phyloP scores from a whole-genome alignment of 2,113 vertebrate species.

The Hydrolagus affinis region DNA sequence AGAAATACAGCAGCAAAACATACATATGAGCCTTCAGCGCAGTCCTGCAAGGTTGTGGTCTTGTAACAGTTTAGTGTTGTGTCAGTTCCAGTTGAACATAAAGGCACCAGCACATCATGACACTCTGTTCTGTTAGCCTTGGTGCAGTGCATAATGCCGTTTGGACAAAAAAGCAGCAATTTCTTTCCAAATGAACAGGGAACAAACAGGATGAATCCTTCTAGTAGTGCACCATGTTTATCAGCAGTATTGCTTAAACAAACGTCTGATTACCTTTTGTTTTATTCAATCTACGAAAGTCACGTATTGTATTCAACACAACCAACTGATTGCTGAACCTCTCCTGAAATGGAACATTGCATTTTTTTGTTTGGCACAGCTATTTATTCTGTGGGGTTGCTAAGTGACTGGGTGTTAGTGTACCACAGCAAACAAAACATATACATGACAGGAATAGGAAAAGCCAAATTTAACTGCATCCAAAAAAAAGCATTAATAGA shows the following conservation, averaged over 20 bases:
- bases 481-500: background rate
- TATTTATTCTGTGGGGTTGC: conserved; percentile 4
- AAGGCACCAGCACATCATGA: background rate
- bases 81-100: background rate
- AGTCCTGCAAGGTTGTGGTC: background rate
- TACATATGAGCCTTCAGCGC: background rate
- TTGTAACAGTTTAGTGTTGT: background rate
- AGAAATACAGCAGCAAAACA: background rate
- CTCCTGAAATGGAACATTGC: conserved; percentile 17
- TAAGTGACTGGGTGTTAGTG: conserved; percentile 4
- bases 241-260: conserved; percentile 11
- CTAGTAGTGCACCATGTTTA: background rate
- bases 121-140: background rate
- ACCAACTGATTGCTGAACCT: conserved; percentile 20
- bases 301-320: conserved; percentile 5
- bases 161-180: background rate
- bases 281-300: conserved; percentile 20
- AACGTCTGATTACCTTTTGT: background rate
- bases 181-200: background rate
- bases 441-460: background rate
- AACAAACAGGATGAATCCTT: background rate
- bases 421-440: background rate
- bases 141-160: too few species aligned
- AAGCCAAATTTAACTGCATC: conserved; percentile 15
- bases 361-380: background rate